A percentile compares a stretch with the other conserved stretches of the same genome.
These are phyloP conservation scores for Notodonta dromedarius DNA, from an alignment of 2,888 invertebrate species.

Conservation along the genomic window DNA sequence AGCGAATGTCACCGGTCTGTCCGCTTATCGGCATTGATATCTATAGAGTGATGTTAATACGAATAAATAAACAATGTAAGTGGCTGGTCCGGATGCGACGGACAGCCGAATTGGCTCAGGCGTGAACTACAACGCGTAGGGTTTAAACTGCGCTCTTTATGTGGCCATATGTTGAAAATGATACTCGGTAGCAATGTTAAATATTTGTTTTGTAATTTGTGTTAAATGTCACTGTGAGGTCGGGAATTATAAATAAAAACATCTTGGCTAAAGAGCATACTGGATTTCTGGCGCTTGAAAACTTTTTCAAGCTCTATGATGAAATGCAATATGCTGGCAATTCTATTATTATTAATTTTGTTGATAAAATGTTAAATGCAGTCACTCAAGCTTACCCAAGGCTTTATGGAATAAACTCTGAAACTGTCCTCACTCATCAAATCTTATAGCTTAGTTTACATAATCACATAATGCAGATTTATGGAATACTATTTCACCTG, in stretches of 20 bases:
- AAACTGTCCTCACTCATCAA: no score
- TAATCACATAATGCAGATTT: no score
- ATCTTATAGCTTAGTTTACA: no score
- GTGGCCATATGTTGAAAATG: conserved; percentile 3
- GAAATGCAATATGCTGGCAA: no score
- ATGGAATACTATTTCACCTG: no score
- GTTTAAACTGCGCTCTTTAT: not conserved
- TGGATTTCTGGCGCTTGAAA: not conserved
- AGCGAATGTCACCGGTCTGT: conserved; percentile 53
- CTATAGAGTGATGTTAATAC: conserved; percentile 27
- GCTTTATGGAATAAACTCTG: no score
- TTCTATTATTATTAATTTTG: no score
- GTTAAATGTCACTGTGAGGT: not conserved
- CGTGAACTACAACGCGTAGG: conserved; percentile 7
- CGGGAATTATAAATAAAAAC: not conserved
- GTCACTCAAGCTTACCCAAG: no score
- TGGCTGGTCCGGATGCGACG: conserved; percentile 9
- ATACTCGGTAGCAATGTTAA: conserved; percentile 4
- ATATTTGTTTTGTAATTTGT: conserved; percentile 3
- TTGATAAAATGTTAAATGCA: no score
- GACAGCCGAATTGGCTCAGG: conserved; percentile 6
- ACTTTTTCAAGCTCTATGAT: not conserved
- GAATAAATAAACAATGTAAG: conserved; percentile 27
- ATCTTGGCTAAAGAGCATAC: not conserved
- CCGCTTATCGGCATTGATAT: conserved; percentile 35